Base-by-base conservation (phyloP, 2,113 vertebrate species). In the Eubucco bourcierii region DNA sequence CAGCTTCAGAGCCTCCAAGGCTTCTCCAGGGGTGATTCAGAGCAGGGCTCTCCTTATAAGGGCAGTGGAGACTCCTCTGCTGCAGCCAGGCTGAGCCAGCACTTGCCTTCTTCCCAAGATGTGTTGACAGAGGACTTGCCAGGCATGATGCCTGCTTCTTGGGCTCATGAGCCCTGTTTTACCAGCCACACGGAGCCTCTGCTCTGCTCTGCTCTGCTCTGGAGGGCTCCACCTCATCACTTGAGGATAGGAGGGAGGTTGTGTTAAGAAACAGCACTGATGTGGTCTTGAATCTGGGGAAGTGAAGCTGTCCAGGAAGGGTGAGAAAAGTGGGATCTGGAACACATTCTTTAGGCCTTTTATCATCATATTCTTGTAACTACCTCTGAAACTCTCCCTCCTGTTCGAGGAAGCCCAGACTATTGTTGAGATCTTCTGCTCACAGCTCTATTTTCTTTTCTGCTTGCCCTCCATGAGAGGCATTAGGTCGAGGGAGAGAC, bases 1-100 rank as follows among this genome's bases (percentile, higher is more conserved):
- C 0, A 1, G 63, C 33, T 70, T 93, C 67, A 6, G 63, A 66
- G 76, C 47, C 93, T 89, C 90, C 75, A 80, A 76, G 88, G 85
- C 90, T 90, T 88, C 72, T 91, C 83, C 60, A 73, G 85, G 87
- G 58, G 37, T 77, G 85, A 80, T 29, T 95, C 84, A 64, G 90
- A 95, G 85, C 88, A 90, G 68, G 85, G 80, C 17, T 0, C 72
- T 95, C 95, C 95, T 96, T 96, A 95, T 96, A 95, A 94, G 95
- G 95, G 88, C 93, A 95, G 80, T 0, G 20, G 93, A 93, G 91
- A 28, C 87, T 94, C 87, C 79, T 95, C 87, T 96, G 31, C 65
- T 56, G 78, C 87, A 74, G 75, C 9, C 72, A 64, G 64, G 10
- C 94, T 55, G 73, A 85, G 87, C 90, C 87, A 83, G 5, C 1